Conservation (phyloP, 2,797 vertebrate species). For the Onychomys torridus region DNA sequence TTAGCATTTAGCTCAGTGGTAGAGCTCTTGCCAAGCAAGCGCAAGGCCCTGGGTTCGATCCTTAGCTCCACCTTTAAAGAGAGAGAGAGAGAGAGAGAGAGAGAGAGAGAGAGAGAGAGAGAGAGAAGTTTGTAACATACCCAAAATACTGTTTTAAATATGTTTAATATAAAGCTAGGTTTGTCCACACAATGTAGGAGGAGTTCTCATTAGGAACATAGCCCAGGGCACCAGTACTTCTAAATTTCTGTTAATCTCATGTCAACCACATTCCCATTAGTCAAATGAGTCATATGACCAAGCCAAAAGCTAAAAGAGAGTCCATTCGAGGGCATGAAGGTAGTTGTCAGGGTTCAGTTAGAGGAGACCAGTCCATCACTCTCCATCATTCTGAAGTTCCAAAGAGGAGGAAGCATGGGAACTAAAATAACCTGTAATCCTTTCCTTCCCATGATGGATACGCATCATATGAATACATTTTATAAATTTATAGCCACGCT, state of each 20-base stretch:
- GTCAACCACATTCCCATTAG: neutral
- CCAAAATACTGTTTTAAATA: constrained; percentile 28
- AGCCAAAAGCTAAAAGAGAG: neutral
- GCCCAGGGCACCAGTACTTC: neutral
- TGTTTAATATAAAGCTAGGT: constrained; percentile 25
- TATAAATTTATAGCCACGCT: constrained; percentile 4
- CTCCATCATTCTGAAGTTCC: neutral
- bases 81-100: neutral
- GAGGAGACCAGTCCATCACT: neutral
- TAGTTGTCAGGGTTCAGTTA: neutral
- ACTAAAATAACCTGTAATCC: neutral
- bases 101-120: neutral
- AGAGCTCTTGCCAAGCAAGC: too few species aligned
- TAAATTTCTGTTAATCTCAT: neutral
- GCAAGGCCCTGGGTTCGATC: too few species aligned
- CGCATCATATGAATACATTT: neutral
- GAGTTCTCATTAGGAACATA: neutral
- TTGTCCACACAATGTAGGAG: neutral
- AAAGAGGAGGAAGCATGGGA: neutral
- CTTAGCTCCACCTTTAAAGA: too few species aligned
- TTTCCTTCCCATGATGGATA: neutral
- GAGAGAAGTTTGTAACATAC: neutral
- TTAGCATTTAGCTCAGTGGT: too few species aligned
- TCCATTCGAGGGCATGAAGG: neutral
- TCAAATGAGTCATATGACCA: neutral